These are phyloP conservation scores for Lophura nycthemera DNA, from an alignment of 2,113 vertebrate genomes.

Conservation along the genomic window DNA sequence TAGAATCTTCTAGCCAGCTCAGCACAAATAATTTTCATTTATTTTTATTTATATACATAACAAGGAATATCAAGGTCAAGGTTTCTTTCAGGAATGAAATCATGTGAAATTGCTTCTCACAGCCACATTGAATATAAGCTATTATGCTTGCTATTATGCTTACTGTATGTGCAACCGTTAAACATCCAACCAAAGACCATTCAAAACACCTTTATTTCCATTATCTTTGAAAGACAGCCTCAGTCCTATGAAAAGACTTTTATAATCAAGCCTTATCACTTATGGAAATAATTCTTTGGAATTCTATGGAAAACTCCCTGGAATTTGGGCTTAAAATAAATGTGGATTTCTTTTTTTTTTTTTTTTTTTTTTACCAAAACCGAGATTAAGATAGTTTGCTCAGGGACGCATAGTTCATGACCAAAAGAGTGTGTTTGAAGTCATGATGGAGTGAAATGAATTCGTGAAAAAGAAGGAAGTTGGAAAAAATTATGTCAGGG, in stretches of 20 bases:
- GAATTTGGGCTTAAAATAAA: not conserved
- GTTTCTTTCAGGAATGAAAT: slow-evolving; percentile 38
- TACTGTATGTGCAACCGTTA: slow-evolving; percentile 2
- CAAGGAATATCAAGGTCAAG: slow-evolving; percentile 38
- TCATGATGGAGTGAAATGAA: not conserved
- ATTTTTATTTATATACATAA: slow-evolving; percentile 42
- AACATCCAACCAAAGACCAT: slow-evolving; percentile 16
- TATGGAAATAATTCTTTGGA: not conserved
- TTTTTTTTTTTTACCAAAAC: not conserved
- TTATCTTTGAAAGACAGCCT: not conserved
- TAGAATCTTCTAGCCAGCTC: not conserved
- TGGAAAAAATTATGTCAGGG: not conserved
- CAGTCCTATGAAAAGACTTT: not conserved
- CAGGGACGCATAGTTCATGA: not conserved
- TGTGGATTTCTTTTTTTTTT: not conserved
- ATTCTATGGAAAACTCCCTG: not conserved
- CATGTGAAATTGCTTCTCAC: slow-evolving; percentile 14
- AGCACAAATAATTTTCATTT: slow-evolving; percentile 36
- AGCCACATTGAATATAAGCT: not conserved
- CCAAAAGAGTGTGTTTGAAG: not conserved
- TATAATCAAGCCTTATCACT: not conserved
- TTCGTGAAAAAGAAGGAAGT: not conserved
- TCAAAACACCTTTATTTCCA: not conserved
- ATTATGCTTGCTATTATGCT: not conserved
- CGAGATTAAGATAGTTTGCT: not conserved